Evolutionary conservation across 2,113 vertebrate genomes (phyloP).

Genomic region (Chlorocebus sabaeus): DNA sequence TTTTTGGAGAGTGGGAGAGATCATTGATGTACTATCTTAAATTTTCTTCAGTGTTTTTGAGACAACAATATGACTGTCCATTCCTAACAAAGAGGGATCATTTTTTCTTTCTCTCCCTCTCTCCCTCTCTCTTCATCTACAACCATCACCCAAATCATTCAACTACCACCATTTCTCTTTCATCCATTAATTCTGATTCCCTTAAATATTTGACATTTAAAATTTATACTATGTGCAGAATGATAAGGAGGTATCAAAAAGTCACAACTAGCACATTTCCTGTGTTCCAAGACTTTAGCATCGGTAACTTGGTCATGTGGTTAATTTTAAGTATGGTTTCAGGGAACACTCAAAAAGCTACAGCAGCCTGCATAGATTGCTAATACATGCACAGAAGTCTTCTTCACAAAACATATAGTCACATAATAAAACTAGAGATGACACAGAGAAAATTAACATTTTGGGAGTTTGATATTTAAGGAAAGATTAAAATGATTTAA

Average conservation of each 20-base stretch:
- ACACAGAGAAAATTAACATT: not conserved
- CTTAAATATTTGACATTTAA: not conserved
- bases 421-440: not conserved
- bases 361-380: not conserved
- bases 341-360: not conserved
- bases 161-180: not conserved
- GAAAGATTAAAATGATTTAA: not conserved
- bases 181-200: not conserved
- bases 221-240: not conserved
- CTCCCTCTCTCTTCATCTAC: not conserved
- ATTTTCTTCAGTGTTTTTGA: constrained; percentile 38
- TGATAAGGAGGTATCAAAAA: not conserved
- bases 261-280: not conserved
- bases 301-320: not conserved
- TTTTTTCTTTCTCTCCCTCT: not conserved
- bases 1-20: not conserved
- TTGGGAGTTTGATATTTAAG: not conserved
- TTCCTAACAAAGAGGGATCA: not conserved
- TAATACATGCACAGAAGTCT: not conserved
- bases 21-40: not conserved
- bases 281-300: not conserved
- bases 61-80: not conserved
- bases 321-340: not conserved
- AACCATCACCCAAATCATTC: not conserved
- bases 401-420: not conserved